These are phyloP conservation scores for Drosophila prolongata DNA, from an alignment of 2,888 invertebrate species.

Conservation along the genomic window DNA sequence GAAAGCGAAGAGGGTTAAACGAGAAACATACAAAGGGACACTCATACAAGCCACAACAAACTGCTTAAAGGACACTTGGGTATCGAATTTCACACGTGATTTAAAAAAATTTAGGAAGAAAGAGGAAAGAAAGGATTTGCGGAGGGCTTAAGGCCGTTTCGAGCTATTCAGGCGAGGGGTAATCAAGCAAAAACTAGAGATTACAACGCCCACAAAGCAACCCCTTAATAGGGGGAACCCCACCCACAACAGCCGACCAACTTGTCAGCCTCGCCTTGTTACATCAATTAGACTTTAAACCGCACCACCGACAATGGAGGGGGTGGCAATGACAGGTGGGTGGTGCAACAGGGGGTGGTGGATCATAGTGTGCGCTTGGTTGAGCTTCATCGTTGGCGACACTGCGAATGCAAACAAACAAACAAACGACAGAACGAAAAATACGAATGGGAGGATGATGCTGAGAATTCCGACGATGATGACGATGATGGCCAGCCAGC, in stretches of 20 bases:
- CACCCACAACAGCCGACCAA: conserved; percentile 16
- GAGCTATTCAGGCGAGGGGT: conserved; percentile 62
- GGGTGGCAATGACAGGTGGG: conserved; percentile 24
- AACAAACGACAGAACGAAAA: background rate
- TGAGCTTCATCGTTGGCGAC: conserved; percentile 43
- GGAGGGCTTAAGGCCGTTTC: conserved; percentile 51
- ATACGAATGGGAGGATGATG: conserved; percentile 30
- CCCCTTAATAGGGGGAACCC: conserved; percentile 1
- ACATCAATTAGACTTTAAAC: conserved; percentile 66
- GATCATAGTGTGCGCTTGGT: conserved; percentile 65
- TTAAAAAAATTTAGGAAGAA: conserved; percentile 38
- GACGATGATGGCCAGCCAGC: conserved; percentile 65
- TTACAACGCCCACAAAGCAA: conserved; percentile 46
- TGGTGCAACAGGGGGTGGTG: conserved; percentile 18
- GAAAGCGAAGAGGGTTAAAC: conserved; percentile 34
- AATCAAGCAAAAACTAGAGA: conserved; percentile 72
- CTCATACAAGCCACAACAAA: conserved; percentile 32
- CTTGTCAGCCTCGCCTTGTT: conserved; percentile 51
- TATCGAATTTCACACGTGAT: conserved; percentile 78
- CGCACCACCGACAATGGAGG: conserved; percentile 37
- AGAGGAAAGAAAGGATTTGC: conserved; percentile 31
- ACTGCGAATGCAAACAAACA: conserved; percentile 51
- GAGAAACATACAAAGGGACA: conserved; percentile 5
- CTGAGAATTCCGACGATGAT: conserved; percentile 46
- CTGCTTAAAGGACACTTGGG: conserved; percentile 69